These are phyloP conservation scores for Pterocles burchelli DNA, from an alignment of 2,113 vertebrate genomes.

Conservation along the genomic window DNA sequence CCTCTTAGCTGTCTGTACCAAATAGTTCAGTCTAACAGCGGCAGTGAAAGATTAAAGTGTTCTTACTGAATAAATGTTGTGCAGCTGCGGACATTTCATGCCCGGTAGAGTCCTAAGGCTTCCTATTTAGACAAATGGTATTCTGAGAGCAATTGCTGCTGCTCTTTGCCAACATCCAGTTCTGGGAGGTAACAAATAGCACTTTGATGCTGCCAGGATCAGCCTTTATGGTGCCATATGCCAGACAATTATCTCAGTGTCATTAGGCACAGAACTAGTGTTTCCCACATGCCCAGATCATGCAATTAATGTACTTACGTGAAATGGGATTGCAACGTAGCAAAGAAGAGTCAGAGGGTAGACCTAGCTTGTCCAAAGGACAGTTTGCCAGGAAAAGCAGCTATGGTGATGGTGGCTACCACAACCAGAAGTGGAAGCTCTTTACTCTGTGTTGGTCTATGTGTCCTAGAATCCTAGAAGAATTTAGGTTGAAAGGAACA, in stretches of 20 bases:
- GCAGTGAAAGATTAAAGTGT: background rate
- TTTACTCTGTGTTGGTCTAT: background rate
- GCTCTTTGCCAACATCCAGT: background rate
- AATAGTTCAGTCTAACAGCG: background rate
- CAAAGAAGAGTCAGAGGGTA: background rate
- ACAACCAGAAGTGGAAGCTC: background rate
- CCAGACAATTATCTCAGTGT: slow-evolving; percentile 21
- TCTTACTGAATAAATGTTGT: background rate
- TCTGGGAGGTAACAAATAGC: background rate
- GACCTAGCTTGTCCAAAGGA: background rate
- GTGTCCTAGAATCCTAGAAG: background rate
- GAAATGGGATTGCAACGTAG: background rate
- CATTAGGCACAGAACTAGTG: slow-evolving; percentile 20
- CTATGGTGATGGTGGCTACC: background rate
- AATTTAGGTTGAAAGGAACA: background rate
- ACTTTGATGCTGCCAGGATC: background rate
- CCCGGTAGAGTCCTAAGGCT: background rate
- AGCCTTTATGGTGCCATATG: slow-evolving; percentile 22
- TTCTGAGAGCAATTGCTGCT: background rate
- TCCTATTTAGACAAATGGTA: slow-evolving; percentile 18
- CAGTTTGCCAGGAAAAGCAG: background rate
- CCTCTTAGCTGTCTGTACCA: background rate
- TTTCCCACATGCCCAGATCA: slow-evolving; percentile 19
- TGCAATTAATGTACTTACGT: slow-evolving; percentile 6
- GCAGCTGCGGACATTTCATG: background rate